phyloP scores from a whole-genome alignment of 2,113 vertebrate genomes.

The Anguilla japonica region DNA sequence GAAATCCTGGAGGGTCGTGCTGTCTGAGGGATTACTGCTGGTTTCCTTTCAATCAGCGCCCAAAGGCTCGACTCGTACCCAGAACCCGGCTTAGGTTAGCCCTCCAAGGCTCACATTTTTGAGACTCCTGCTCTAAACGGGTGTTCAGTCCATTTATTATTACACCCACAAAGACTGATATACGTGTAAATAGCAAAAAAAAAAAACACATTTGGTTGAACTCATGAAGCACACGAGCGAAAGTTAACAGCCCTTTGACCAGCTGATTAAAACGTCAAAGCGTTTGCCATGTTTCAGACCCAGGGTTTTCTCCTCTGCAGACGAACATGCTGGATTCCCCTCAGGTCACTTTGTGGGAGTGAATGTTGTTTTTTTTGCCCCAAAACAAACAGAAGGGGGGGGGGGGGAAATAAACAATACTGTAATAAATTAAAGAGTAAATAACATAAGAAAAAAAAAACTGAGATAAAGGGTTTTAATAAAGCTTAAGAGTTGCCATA shows the following conservation, averaged over 20 bases:
- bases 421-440: conserved; percentile 2
- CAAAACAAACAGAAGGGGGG: not conserved
- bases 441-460: not conserved
- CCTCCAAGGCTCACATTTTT: too few relatives aligned
- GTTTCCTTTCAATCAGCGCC: too few relatives aligned
- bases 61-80: too few relatives aligned
- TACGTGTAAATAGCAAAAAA: not conserved
- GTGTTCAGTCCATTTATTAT: too few relatives aligned
- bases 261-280: too few relatives aligned
- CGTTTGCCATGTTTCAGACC: not conserved
- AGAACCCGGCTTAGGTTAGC: too few relatives aligned
- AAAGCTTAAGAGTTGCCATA: not conserved
- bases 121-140: too few relatives aligned
- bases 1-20: too few relatives aligned
- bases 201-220: not conserved
- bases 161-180: not conserved
- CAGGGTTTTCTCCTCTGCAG: not conserved
- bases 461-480: not conserved
- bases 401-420: not conserved
- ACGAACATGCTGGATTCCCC: not conserved
- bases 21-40: too few relatives aligned
- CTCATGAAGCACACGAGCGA: not conserved
- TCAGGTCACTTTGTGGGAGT: not conserved
- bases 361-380: not conserved
- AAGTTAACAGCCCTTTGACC: not conserved